Base-by-base conservation (phyloP, 2,797 vertebrate genomes). In the Crocidura indochinensis region DNA sequence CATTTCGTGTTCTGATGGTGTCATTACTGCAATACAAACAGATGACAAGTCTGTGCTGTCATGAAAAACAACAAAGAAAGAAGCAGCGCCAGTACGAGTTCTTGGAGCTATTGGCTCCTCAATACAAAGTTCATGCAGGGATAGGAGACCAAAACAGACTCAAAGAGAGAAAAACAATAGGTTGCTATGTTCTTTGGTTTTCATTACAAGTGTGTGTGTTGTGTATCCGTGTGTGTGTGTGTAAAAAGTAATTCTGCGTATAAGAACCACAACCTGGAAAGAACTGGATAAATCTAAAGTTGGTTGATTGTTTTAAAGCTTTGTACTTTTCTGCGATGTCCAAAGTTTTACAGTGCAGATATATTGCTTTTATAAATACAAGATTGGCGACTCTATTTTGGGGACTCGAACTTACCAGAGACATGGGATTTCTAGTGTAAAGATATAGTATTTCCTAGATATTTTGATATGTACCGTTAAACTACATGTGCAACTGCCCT, bases 21-120 rank as follows among this genome's bases (percentile, higher is more conserved):
- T 91, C 96, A 90, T 96, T 88, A 44, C 72, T 95, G 87, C 86
- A 94, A 89, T 64, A 94, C 88, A 94, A 95, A 94, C 87, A 92
- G 83, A 94, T 94, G 95, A 95, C 79, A 89, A 84, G 60, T 77
- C 91, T 93, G 82, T 90, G 78, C 64, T 85, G 49, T 73, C 71
- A 73, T 83, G 85, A 14, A 77, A 91, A 89, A 38, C 38, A 38
- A 38, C 38, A 38, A 38, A 38, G 38, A 38, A 92, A 56, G 53
- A 89, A 81, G 51, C 73, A 90, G 10, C 60, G n/a, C 74, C 53
- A 73, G 83, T 88, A 83, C 77, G 79, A 11, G 46, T 80, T 38
- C 38, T 38, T 76, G 90, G 88, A 88, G 80, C 80, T 88, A 84
- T 94, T 88, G 90, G 65, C 82, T 64, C 49, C 81, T 73, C 29